Base-by-base conservation (phyloP, 2,888 invertebrate species). In the Xestia ashworthii region DNA sequence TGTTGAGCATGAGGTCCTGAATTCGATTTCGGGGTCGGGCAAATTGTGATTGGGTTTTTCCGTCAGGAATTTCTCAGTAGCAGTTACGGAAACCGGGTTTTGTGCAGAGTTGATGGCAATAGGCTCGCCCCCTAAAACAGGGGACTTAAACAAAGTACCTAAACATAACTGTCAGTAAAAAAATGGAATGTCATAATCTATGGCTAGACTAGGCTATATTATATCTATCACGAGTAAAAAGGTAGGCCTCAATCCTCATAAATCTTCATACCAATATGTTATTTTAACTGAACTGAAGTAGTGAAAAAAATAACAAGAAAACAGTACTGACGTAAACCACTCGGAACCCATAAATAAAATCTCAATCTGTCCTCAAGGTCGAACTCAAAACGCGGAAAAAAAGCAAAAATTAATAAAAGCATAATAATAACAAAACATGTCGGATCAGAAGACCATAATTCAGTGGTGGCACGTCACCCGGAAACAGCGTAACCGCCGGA, bases 401-500 rank as follows among this genome's bases (percentile, higher is more conserved):
- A 81, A 79, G 64, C 71, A 76, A 81, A 84, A 87, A 82, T 65
- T 82, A 82, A 77, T 87, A 91, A 92, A 90, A 91, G 87, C 89
- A 87, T 87, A 90, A 92, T 87, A 90, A 91, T 89, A 90, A 85
- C 87, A 89, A 90, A 88, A 89, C 88, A 89, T 89, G 89, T 89
- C 88, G 86, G 82, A 80, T 87, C 89, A 83, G 84, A 88, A 89
- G 91, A 92, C 89, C 89, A 92, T 92, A 93, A 93, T 91, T 91
- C 91, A 91, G 91, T 50, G 87, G 89, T 84, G 89, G 91, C 89
- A 89, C 91, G 89, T 75, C 89, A 91, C 89, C 91, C 93, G 93
- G 93, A 93, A 92, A 85, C 88, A 78, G 85, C 88, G 91, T 91
- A 92, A 93, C 94, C 91, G 90, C 91, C 92, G 89, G 88, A 91